Base-by-base conservation (phyloP, 1,140 invertebrate genomes). In the Paraescarpia echinospica region DNA sequence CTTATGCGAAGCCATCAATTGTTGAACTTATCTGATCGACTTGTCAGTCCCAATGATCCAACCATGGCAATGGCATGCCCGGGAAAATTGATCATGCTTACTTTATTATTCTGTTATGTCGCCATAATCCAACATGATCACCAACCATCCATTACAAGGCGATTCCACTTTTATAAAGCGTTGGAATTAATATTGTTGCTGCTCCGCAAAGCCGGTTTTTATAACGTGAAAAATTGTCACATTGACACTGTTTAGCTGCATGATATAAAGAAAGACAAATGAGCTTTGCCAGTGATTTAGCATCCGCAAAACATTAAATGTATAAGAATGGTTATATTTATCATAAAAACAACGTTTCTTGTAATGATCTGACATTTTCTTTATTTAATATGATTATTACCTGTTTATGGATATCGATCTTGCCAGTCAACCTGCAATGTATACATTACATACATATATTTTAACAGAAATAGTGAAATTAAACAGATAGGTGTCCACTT, bases 21-120 rank as follows among this genome's bases (percentile, higher is more conserved):
- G 59, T 77, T 77, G 59, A 77, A 77, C 59, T 77, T 77, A 77
- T 77, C 59, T 77, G 59, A 77, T 77, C 59, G 27, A 77, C 59
- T 77, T 31, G 59, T 31, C 59, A 27, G n/a, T 27, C 22, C 59
- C 59, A 77, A 18, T 77, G 59, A 77, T 77, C 59, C 59, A 12
- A 18, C 59, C 14, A 18, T 18, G 27, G 59, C 59, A 77, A 77
- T 18, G 14, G 59, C 8, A 77, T 77, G 9, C 2, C 14, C 59
- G 59, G 59, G 14, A 77, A 77, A 77, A 77, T 77, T 77, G 8
- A 77, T 77, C 59, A 77, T 77, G 59, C 59, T 77, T 77, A 77
- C 8, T 77, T 77, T 77, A 77, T 77, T 77, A 77, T 77, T 77
- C 59, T 77, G 59, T 77, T 77, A 77, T 77, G 59, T 18, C 59